phyloP scores from a whole-genome alignment of 2,888 invertebrate species.

The Cantharis rustica region DNA sequence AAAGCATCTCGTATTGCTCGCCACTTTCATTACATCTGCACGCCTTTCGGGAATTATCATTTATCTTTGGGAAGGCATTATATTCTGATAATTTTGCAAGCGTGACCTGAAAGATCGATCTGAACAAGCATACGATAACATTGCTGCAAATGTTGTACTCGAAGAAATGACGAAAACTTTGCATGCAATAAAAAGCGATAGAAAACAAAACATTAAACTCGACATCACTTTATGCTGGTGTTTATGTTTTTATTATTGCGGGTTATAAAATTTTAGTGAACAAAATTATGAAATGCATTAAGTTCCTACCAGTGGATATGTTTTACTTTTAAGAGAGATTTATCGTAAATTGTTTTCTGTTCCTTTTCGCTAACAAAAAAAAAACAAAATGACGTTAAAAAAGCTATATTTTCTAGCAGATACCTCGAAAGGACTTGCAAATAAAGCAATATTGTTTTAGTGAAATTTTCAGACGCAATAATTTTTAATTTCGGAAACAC shows the following conservation, averaged over 20 bases:
- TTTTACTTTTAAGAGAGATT: background rate
- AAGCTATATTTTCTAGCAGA: background rate
- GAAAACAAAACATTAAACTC: constrained; percentile 3
- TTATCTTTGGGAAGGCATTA: constrained; percentile 15
- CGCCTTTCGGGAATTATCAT: constrained; percentile 19
- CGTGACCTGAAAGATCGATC: constrained; percentile 18
- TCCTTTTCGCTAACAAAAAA: background rate
- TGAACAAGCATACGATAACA: constrained; percentile 7
- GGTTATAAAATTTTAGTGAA: constrained; percentile 1
- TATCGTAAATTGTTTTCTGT: background rate
- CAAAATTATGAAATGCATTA: background rate
- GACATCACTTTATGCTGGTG: background rate
- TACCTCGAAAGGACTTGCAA: background rate
- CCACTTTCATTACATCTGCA: constrained; percentile 16
- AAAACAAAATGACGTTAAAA: background rate
- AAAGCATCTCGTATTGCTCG: constrained; percentile 10
- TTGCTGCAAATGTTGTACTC: background rate
- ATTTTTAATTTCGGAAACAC: constrained; percentile 4
- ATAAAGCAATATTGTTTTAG: constrained; percentile 5
- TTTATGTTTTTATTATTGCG: constrained; percentile 3
- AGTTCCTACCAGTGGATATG: background rate
- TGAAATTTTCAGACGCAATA: constrained; percentile 4
- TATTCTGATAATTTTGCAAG: constrained; percentile 18
- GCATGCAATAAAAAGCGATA: background rate
- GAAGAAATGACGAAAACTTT: constrained; percentile 8